Conservation (phyloP, 1,140 invertebrate species). For the Drosophila persimilis region DNA sequence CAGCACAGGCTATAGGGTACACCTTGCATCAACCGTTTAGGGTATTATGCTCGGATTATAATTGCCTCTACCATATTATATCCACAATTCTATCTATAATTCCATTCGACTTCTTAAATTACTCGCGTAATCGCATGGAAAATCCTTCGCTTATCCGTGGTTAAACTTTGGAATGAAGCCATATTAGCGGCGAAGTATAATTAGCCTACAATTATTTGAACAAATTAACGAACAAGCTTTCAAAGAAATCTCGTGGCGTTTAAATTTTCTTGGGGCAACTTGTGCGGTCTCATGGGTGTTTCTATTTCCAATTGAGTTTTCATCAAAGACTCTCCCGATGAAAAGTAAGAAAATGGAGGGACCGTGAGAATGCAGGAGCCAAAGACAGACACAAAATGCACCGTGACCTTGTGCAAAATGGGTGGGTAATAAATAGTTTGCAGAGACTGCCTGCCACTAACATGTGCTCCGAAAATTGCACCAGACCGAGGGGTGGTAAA, state of each 20-base stretch:
- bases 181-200: too few relatives aligned
- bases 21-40: too few relatives aligned
- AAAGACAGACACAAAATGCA: conserved; percentile 16
- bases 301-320: conserved; percentile 14
- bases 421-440: conserved; percentile 53
- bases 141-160: too few relatives aligned
- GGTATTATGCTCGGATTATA: too few relatives aligned
- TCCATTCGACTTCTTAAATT: too few relatives aligned
- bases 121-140: conserved; percentile 4
- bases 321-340: background rate
- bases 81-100: too few relatives aligned
- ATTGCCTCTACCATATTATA: too few relatives aligned
- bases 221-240: background rate
- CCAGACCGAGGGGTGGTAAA: background rate
- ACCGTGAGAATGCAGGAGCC: background rate
- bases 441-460: conserved; percentile 36
- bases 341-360: conserved; percentile 14
- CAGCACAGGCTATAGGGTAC: too few relatives aligned
- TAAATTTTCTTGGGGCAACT: background rate
- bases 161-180: too few relatives aligned
- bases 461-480: conserved; percentile 44
- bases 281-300: conserved; percentile 39
- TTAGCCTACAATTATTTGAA: too few relatives aligned
- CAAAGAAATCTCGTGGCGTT: background rate
- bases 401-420: conserved; percentile 49